Evolutionary conservation across 2,888 invertebrate genomes (phyloP), one percentile per base, ranked within the genome.

Genomic region (Agonopterix subpropinquella): DNA sequence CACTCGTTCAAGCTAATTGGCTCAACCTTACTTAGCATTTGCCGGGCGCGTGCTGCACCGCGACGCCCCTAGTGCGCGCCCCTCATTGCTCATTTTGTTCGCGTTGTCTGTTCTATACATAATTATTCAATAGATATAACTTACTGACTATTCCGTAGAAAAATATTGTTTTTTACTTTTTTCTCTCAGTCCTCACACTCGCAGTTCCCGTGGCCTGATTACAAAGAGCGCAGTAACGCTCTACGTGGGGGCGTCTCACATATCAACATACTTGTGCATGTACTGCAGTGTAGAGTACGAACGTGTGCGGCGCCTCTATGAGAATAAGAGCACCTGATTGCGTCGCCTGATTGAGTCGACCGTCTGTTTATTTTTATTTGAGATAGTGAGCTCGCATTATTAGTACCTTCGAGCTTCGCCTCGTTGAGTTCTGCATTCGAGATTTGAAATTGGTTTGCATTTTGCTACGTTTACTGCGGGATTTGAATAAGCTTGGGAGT

Each of bases 321-420:
- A 65, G 77, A 78, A 80, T 73, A 77, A 76, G 68, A 77, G 77
- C 83, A 85, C 85, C 85, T 85, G 85, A 85, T 85, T 85, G 83
- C 81, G 77, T 62, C 77, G 77, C 62, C 77, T 79, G 77, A 80
- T 80, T 76, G 78, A 28, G 28, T 28, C 28, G 28, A 70, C 8
- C 18, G 55, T 54, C 65, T 71, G 77, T 77, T 77, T 77, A 28
- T 28, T 28, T 28, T 28, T 28, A 80, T 74, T 68, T 69, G 56
- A 56, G 62, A 62, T 65, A 70, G 66, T 67, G 62, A 61, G 55
- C 64, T 59, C 5, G 42, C 28, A 28, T 28, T 28, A 28, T 28
- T 28, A 28, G 28, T 28, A 28, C 28, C 28, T 28, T 28, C 28
- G 28, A 28, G 28, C 28, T 28, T 28, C 28, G 28, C 28, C 7